phyloP scores from a whole-genome alignment of 2,797 vertebrate genomes.

The Potorous gilbertii region DNA sequence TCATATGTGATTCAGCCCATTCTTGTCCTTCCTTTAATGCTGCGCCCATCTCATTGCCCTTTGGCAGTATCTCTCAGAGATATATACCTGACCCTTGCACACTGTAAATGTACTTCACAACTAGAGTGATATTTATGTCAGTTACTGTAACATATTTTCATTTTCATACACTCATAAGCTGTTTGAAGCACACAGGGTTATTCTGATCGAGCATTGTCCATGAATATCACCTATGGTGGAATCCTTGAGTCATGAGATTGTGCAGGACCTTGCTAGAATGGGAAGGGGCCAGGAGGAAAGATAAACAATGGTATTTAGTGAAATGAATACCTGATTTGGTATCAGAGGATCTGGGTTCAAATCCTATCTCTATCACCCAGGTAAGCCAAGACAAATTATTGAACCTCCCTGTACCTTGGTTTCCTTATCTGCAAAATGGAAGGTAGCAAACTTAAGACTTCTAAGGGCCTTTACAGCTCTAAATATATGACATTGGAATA shows the following conservation, averaged over 20 bases:
- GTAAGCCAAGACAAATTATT: background rate
- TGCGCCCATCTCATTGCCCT: background rate
- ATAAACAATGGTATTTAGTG: background rate
- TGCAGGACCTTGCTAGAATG: background rate
- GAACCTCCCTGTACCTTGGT: background rate
- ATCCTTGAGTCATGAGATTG: background rate
- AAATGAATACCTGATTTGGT: background rate
- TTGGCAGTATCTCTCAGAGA: background rate
- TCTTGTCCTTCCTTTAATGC: background rate
- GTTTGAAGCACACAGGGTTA: background rate
- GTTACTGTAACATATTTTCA: background rate
- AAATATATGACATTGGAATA: background rate
- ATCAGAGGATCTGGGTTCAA: background rate
- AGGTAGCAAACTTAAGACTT: background rate
- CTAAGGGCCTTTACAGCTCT: background rate
- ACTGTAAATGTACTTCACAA: background rate
- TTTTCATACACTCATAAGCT: background rate
- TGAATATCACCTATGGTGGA: background rate
- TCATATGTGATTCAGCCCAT: background rate
- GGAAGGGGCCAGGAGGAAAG: background rate
- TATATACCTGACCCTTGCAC: background rate
- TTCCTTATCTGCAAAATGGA: background rate
- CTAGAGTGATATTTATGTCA: accelerated
- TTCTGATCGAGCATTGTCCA: background rate
- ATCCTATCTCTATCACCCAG: background rate